Evolutionary conservation across 2,113 vertebrate species (phyloP).

Genomic region (Muntiacus reevesi): DNA sequence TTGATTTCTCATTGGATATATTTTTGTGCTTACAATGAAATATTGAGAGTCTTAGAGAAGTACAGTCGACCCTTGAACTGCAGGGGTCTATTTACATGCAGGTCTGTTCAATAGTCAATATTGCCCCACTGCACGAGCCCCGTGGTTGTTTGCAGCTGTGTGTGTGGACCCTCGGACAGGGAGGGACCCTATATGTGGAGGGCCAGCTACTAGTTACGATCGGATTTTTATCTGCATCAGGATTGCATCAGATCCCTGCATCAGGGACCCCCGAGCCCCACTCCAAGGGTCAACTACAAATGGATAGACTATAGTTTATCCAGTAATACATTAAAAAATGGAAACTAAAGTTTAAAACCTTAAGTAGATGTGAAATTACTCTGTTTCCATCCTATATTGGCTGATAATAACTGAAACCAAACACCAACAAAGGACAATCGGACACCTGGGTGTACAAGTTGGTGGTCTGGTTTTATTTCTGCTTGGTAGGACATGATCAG

Average conservation of each 20-base stretch:
- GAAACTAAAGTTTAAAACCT: not conserved
- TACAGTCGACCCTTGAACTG: not conserved
- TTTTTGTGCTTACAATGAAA: not conserved
- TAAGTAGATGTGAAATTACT: not conserved
- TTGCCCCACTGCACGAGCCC: fast-evolving
- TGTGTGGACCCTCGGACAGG: not conserved
- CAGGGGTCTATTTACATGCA: not conserved
- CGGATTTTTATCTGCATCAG: not conserved
- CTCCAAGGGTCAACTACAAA: not conserved
- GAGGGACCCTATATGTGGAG: not conserved
- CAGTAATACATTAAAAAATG: not conserved
- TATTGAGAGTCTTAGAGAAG: not conserved
- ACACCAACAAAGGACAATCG: not conserved
- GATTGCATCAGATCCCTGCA: too few species aligned
- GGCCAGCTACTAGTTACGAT: not conserved
- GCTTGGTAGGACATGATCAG: not conserved
- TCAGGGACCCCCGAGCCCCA: not conserved
- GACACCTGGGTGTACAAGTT: not conserved
- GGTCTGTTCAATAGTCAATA: not conserved
- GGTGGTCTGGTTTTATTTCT: not conserved
- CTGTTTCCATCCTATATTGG: not conserved
- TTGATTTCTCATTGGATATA: not conserved
- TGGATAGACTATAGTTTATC: not conserved
- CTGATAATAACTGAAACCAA: not conserved
- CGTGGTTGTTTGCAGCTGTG: not conserved